Base-by-base conservation (phyloP, 2,113 vertebrate genomes). In the Arothron firmamentum region DNA sequence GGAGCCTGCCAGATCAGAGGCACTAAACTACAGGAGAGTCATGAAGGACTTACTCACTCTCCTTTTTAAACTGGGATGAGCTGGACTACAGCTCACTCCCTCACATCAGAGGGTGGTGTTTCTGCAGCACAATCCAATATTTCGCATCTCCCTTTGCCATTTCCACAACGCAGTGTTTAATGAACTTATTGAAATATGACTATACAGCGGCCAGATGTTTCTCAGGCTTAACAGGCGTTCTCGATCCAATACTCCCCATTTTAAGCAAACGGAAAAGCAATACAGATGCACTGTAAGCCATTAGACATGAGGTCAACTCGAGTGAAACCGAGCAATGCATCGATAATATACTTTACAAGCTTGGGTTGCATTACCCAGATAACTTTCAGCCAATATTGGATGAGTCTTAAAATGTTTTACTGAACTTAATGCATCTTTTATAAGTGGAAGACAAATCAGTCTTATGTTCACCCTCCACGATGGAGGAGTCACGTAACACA, bases 211-310 rank as follows among this genome's bases (percentile, higher is more conserved):
- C 75, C 79, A 41, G 61, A 82, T 79, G 67, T 87, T 85, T 86
- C 91, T 91, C 90, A 89, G 89, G 90, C 85, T 71, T 81, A 75
- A 78, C 67, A 79, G 72, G 78, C 75, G 77, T 57, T 71, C 71
- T 53, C 54, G 70, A 64, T 77, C 61, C 69, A 74, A 83, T 74
- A 74, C 78, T 73, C 77, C 68, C 25, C 60, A 60, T 64, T 83
- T 66, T 56, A 77, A 62, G 54, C 46, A 16, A 85, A 84, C 77
- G 70, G 78, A 86, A 89, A 89, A 91, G 89, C 90, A 91, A 92
- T 91, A 91, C 82, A 80, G 80, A 89, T 67, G 74, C 86, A 86
- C 81, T 78, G 74, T 84, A 91, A 91, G 90, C 87, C 89, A 90
- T 90, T 78, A 81, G 67, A 85, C 74, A 82, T 58, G 23, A 48